Percentiles rank a stretch among this genome's conserved stretches.
phyloP scores from a whole-genome alignment of 37 sponge, comb jelly and placozoan genomes.

The Halisarca cf. caerulea region DNA sequence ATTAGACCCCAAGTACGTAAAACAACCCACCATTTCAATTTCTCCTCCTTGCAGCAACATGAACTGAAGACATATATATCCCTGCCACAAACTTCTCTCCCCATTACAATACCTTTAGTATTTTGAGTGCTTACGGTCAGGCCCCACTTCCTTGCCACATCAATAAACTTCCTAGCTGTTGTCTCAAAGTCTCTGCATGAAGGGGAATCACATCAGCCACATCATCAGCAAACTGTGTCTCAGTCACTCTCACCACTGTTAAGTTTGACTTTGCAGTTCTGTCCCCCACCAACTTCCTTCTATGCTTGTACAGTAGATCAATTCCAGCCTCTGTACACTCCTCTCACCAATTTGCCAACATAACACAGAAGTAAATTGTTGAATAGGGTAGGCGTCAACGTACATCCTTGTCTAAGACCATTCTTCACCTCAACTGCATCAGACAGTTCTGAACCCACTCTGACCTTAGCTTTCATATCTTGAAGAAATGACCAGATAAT shows the following conservation, averaged over 20 bases:
- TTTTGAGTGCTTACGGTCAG: conserved; percentile 29
- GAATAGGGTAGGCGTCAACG: conserved; percentile 34
- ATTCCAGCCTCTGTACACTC: conserved; percentile 33
- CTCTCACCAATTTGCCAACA: conserved; percentile 30
- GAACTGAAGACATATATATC: neutral
- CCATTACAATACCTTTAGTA: conserved; percentile 15
- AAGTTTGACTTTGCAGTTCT: conserved; percentile 43
- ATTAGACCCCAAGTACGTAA: neutral
- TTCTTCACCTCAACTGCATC: conserved; percentile 26
- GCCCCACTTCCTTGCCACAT: conserved; percentile 21
- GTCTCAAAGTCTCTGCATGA: conserved; percentile 3
- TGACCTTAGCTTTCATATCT: conserved; percentile 18
- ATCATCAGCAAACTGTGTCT: conserved; percentile 50
- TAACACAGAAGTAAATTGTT: conserved; percentile 40
- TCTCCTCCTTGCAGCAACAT: neutral
- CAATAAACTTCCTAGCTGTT: neutral
- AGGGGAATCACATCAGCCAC: conserved; percentile 21
- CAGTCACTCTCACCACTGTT: neutral
- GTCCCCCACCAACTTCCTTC: conserved; percentile 49
- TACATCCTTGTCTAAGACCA: conserved; percentile 45
- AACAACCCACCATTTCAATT: neutral
- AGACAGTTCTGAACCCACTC: neutral
- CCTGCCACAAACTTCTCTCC: neutral
- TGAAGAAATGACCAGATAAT: neutral
- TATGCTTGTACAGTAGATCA: neutral